Percentiles rank a stretch among this genome's conserved stretches.
Conservation (phyloP, 2,888 invertebrate species). For the Cactoblastis cactorum region DNA sequence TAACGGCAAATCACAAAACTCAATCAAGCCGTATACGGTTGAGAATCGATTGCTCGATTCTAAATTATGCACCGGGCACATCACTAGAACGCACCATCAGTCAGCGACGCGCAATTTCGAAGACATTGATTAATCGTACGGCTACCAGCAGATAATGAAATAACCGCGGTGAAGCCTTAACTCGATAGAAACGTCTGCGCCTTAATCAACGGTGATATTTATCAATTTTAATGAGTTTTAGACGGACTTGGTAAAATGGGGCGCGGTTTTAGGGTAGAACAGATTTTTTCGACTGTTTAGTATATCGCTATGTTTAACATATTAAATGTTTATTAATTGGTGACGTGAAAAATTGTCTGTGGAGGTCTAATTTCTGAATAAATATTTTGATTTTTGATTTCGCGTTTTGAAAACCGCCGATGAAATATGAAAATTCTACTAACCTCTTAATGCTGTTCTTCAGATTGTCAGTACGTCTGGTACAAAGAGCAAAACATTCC, state of each 20-base stretch:
- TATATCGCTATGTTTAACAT: not conserved
- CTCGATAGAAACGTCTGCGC: constrained; percentile 10
- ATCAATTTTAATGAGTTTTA: constrained; percentile 7
- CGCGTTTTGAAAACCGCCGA: no score
- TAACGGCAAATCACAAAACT: not conserved
- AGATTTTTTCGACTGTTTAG: not conserved
- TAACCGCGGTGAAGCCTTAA: constrained; percentile 19
- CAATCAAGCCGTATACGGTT: constrained; percentile 3
- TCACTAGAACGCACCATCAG: constrained; percentile 20
- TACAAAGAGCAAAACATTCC: not conserved
- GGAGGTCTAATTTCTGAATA: not conserved
- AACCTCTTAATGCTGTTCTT: not conserved
- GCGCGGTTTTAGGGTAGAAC: not conserved
- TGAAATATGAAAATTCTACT: not conserved
- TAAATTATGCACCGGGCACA: not conserved
- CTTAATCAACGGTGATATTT: constrained; percentile 7
- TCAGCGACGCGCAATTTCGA: constrained; percentile 33
- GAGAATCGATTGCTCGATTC: constrained; percentile 7
- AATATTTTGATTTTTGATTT: not conserved
- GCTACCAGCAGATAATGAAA: constrained; percentile 36
- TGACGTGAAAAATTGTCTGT: no score
- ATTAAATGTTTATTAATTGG: not conserved
- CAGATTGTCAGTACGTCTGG: not conserved
- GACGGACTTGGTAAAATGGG: not conserved
- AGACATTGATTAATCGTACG: constrained; percentile 41